Percentiles rank a stretch among this genome's conserved stretches.
Conservation (phyloP, 2,113 vertebrate species). For the Melospiza georgiana region DNA sequence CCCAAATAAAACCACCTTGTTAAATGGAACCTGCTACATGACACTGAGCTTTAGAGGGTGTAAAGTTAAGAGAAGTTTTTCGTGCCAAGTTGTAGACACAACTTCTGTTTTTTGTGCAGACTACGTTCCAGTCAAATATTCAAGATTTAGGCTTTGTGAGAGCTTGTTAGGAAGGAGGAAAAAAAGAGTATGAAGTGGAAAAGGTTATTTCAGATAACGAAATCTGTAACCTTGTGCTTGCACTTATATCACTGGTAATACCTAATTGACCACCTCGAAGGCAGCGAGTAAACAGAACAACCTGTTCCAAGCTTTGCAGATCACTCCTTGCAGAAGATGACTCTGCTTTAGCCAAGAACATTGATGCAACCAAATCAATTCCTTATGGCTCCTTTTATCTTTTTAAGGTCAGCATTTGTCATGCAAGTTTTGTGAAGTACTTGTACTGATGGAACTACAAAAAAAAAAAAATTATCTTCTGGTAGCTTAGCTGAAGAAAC, state of each 20-base stretch:
- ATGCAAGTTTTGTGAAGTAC: not conserved
- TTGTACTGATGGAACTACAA: not conserved
- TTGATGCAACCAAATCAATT: slow-evolving; percentile 24
- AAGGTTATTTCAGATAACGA: not conserved
- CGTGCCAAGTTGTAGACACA: not conserved
- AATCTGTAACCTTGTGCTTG: not conserved
- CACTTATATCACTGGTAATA: not conserved
- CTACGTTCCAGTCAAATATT: not conserved
- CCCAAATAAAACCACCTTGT: not conserved
- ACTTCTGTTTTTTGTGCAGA: not conserved
- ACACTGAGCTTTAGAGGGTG: not conserved
- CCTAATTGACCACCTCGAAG: not conserved
- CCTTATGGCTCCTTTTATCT: not conserved
- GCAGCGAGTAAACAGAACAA: not conserved
- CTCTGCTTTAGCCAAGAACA: slow-evolving; percentile 2
- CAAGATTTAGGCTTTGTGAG: not conserved
- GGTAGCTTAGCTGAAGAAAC: not conserved
- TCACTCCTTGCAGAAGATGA: not conserved
- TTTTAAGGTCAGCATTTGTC: not conserved
- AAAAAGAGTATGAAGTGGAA: not conserved
- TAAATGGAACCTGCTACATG: not conserved
- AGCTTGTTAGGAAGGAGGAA: not conserved
- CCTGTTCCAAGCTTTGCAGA: not conserved
- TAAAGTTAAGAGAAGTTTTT: not conserved
- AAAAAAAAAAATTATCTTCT: not conserved